Percentiles rank a stretch among this genome's conserved stretches.
These are phyloP conservation scores for Holothuria leucospilota DNA, from an alignment of 53 echinoderm and acorn worm genomes.

Conservation along the genomic window DNA sequence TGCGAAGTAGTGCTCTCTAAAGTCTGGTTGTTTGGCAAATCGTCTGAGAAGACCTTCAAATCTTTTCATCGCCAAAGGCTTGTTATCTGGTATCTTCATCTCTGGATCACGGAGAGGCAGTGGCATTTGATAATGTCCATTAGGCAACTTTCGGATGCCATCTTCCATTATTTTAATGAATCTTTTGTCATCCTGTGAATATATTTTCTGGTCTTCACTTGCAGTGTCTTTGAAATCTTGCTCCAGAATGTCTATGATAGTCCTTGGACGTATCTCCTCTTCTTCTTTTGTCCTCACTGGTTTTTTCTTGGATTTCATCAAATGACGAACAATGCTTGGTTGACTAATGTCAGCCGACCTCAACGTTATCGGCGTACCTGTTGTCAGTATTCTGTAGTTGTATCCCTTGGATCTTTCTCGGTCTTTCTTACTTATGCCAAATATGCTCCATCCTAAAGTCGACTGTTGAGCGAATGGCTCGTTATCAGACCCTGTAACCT, in stretches of 20 bases:
- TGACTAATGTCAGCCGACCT: too few species aligned
- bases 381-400: too few species aligned
- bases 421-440: slow-evolving; percentile 22
- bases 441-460: slow-evolving; percentile 55
- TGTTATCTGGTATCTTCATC: slow-evolving; percentile 52
- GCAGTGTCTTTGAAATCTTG: slow-evolving; percentile 53
- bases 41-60: slow-evolving; percentile 28
- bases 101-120: slow-evolving; percentile 4
- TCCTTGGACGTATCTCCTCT: slow-evolving; percentile 58
- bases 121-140: slow-evolving; percentile 59
- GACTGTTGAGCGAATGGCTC: slow-evolving; percentile 50
- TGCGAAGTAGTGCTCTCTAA: slow-evolving; percentile 24
- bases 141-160: slow-evolving; percentile 1
- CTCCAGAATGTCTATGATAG: slow-evolving; percentile 53
- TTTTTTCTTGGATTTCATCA: too few species aligned
- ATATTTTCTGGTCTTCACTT: not conserved
- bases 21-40: slow-evolving; percentile 14
- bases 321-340: too few species aligned
- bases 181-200: slow-evolving; percentile 62
- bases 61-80: slow-evolving; percentile 18
- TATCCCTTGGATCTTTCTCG: not conserved
- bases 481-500: slow-evolving; percentile 1
- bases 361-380: too few species aligned
- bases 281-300: not conserved
- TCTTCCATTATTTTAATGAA: slow-evolving; percentile 59